A percentile compares a stretch with the other conserved stretches of the same genome.
Evolutionary conservation across 1,140 invertebrate species (phyloP).

Genomic region (Hermetia illucens): DNA sequence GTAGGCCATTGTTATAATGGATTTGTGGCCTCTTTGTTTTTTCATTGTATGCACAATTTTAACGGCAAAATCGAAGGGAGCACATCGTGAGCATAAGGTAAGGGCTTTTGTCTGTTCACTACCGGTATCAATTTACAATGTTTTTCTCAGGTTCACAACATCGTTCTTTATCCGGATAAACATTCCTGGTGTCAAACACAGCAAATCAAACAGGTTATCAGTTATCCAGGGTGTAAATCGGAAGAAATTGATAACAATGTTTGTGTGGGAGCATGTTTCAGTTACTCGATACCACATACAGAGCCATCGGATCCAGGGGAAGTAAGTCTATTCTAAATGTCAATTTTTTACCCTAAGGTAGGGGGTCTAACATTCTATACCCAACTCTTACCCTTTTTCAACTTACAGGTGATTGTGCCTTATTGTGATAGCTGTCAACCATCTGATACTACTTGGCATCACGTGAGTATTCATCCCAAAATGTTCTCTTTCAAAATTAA

Average conservation of each 20-base stretch:
- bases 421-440: slow-evolving; percentile 57
- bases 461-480: slow-evolving; percentile 40
- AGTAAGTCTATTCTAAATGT: no score
- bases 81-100: slow-evolving; percentile 3
- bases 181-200: slow-evolving; percentile 56
- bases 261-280: slow-evolving; percentile 53
- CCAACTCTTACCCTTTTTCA: background rate
- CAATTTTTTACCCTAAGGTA: no score
- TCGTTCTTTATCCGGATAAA: slow-evolving; percentile 49
- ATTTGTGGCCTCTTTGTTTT: background rate
- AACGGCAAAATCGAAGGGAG: no score
- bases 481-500: no score
- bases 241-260: slow-evolving; percentile 52
- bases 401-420: slow-evolving; percentile 35
- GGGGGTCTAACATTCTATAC: slow-evolving; percentile 1
- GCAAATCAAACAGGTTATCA: slow-evolving; percentile 48
- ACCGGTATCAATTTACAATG: background rate
- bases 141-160: slow-evolving; percentile 44
- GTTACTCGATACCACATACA: slow-evolving; percentile 50
- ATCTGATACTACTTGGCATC: slow-evolving; percentile 43
- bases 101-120: background rate
- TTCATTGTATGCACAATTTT: no score
- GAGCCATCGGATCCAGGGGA: slow-evolving; percentile 48
- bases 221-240: slow-evolving; percentile 42
- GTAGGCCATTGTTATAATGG: background rate